Conservation (phyloP, 2,888 invertebrate genomes). For the Drosophila conformis region DNA sequence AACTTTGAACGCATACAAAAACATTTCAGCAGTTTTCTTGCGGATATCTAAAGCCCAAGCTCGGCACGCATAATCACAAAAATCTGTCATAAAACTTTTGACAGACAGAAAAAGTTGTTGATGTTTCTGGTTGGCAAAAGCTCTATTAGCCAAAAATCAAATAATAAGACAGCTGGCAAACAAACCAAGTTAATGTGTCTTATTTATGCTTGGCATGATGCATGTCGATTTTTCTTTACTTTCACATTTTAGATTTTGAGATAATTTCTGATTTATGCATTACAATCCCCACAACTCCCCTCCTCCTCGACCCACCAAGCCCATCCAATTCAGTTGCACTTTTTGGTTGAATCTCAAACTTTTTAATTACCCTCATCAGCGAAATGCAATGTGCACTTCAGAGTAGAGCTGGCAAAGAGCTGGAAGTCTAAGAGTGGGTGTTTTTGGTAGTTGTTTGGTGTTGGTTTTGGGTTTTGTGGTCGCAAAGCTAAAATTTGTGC, state of each 20-base stretch:
- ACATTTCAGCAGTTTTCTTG: slow-evolving; percentile 32
- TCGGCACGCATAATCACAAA: slow-evolving; percentile 62
- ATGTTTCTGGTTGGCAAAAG: slow-evolving; percentile 13
- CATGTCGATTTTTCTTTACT: slow-evolving; percentile 53
- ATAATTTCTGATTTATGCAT: slow-evolving; percentile 45
- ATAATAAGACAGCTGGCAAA: slow-evolving; percentile 37
- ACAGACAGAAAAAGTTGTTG: slow-evolving; percentile 59
- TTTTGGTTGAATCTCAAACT: slow-evolving; percentile 59
- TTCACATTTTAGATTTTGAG: slow-evolving; percentile 5
- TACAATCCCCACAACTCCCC: background rate
- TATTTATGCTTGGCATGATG: slow-evolving; percentile 70
- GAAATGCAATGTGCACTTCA: slow-evolving; percentile 60
- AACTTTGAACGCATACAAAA: slow-evolving; percentile 46
- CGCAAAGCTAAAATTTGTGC: slow-evolving; percentile 29
- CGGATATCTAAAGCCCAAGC: slow-evolving; percentile 17
- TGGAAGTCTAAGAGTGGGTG: background rate
- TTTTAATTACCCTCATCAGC: slow-evolving; percentile 81
- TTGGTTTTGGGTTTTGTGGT: slow-evolving; percentile 34
- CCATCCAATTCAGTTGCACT: slow-evolving; percentile 47
- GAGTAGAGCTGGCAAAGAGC: slow-evolving; percentile 22
- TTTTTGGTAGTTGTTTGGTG: background rate
- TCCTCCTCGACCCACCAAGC: slow-evolving; percentile 10
- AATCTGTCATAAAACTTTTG: slow-evolving; percentile 76
- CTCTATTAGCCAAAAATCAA: slow-evolving; percentile 55
- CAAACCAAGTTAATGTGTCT: slow-evolving; percentile 58